phyloP scores from a whole-genome alignment of 2,888 invertebrate genomes.

The Caenorhabditis angaria region DNA sequence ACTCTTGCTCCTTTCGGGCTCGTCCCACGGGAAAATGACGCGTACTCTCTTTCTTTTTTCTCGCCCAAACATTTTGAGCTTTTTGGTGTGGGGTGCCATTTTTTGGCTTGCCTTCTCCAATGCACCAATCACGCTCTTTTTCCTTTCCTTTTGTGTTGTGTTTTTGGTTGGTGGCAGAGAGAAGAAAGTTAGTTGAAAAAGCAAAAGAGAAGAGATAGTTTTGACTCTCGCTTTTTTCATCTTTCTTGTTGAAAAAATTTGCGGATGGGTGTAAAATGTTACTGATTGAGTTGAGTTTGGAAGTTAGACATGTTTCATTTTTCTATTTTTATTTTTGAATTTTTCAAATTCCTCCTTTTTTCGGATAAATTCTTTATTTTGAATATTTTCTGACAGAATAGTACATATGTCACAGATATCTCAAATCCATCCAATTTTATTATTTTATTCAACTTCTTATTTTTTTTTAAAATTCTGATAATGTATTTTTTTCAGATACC shows the following conservation, averaged over 20 bases:
- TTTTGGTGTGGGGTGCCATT: slow-evolving; percentile 29
- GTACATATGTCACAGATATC: too few relatives aligned
- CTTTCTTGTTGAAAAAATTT: neutral
- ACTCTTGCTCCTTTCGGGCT: slow-evolving; percentile 18
- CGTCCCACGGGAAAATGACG: slow-evolving; percentile 42
- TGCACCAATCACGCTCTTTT: slow-evolving; percentile 43
- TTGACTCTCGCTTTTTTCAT: neutral
- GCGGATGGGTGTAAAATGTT: neutral
- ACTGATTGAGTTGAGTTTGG: neutral
- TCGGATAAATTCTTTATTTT: too few relatives aligned
- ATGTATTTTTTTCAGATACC: slow-evolving; percentile 25
- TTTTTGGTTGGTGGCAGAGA: neutral
- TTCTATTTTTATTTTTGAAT: too few relatives aligned
- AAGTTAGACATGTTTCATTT: neutral
- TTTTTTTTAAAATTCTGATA: slow-evolving; percentile 6
- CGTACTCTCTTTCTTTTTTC: slow-evolving; percentile 34
- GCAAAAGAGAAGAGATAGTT: slow-evolving; percentile 18
- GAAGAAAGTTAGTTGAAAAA: too few relatives aligned
- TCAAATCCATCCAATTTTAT: neutral
- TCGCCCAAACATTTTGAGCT: slow-evolving; percentile 35
- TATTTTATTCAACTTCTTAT: neutral
- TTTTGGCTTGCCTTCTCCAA: slow-evolving; percentile 15
- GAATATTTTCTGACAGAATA: too few relatives aligned
- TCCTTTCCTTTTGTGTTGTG: slow-evolving; percentile 8
- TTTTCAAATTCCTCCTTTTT: too few relatives aligned